These are phyloP conservation scores for Leptodactylus fuscus DNA, from an alignment of 2,113 vertebrate genomes.

Conservation along the genomic window DNA sequence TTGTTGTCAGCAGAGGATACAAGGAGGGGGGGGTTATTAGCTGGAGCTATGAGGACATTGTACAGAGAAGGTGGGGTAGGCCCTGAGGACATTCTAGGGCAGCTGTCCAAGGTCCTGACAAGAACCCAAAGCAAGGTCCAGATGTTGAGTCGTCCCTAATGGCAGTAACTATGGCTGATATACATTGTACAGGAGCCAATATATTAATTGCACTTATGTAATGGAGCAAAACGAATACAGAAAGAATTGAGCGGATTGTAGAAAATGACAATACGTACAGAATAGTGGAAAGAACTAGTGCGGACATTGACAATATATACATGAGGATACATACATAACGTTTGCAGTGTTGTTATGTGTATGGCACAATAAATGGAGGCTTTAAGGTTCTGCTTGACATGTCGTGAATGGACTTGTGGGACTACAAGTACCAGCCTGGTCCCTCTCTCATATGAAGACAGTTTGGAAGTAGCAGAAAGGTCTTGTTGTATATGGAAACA, in stretches of 20 bases:
- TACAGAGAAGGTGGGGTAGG: background rate
- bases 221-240: too few species aligned
- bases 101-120: constrained; percentile 51
- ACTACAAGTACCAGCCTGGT: background rate
- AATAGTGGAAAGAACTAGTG: background rate
- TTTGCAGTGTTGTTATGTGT: too few species aligned
- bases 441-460: background rate
- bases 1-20: background rate
- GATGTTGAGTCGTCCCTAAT: background rate
- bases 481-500: background rate
- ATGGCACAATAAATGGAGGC: background rate
- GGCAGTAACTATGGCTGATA: background rate
- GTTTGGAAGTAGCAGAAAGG: background rate
- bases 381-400: too few species aligned
- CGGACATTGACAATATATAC: background rate
- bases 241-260: background rate
- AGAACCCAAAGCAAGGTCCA: constrained; percentile 11
- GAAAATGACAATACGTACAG: background rate
- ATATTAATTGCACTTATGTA: too few species aligned
- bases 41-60: background rate
- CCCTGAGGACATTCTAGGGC: constrained; percentile 26
- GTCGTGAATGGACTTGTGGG: too few species aligned
- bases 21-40: background rate
- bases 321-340: too few species aligned
- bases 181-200: too few species aligned